Conservation (phyloP, 2,113 vertebrate species). For the Myodes glareolus region DNA sequence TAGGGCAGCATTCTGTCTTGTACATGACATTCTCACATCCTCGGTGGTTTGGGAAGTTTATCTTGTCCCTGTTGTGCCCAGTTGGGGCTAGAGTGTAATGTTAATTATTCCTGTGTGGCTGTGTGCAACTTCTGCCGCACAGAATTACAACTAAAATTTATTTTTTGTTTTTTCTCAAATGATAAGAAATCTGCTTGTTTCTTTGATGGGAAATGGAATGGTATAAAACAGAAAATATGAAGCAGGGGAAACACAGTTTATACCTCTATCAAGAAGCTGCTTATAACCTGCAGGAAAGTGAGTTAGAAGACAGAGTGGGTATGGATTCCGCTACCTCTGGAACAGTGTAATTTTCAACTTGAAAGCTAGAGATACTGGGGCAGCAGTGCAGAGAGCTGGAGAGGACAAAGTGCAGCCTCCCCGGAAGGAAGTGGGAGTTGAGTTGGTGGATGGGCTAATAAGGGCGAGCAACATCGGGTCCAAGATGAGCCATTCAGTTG, state of each 20-base stretch:
- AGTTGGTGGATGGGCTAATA: constrained; percentile 91
- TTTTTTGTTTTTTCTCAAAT: constrained; percentile 84
- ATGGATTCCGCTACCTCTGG: constrained; percentile 91
- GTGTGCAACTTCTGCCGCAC: constrained; percentile 90
- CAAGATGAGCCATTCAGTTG: constrained; percentile 87
- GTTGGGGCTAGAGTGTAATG: constrained; percentile 92
- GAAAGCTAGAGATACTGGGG: constrained; percentile 90
- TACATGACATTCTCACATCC: constrained; percentile 90
- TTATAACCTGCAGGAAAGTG: constrained; percentile 92
- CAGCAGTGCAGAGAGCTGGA: constrained; percentile 89
- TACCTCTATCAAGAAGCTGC: constrained; percentile 92
- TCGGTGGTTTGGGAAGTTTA: constrained; percentile 91
- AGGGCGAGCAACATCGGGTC: constrained; percentile 91
- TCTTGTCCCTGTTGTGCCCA: constrained; percentile 90
- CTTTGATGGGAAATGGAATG: constrained; percentile 90
- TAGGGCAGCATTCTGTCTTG: constrained; percentile 92
- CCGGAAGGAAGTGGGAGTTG: constrained; percentile 89
- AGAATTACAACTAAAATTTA: constrained; percentile 92
- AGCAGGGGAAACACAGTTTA: constrained; percentile 91
- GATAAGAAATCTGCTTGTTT: constrained; percentile 93
- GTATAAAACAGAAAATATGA: constrained; percentile 89
- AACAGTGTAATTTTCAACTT: constrained; percentile 91
- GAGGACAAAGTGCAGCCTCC: constrained; percentile 91
- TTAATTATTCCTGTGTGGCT: constrained; percentile 91
- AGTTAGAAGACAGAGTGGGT: constrained; percentile 91